Base-by-base conservation (phyloP, 1,140 invertebrate species). In the Drosophila azteca region DNA sequence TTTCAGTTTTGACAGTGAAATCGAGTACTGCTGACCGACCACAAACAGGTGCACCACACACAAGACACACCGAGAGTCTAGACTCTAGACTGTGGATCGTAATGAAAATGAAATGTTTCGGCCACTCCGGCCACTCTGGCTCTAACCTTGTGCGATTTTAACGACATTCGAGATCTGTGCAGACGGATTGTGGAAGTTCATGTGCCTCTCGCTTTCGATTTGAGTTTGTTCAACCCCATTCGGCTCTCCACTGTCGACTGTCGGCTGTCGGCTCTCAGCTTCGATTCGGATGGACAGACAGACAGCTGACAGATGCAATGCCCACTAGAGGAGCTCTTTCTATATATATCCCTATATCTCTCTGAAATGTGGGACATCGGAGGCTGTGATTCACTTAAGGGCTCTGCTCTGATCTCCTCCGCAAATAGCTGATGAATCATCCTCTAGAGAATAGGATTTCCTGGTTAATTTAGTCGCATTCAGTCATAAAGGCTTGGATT, bases 101-200 rank as follows among this genome's bases (percentile, higher is more conserved):
- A 44, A 73, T 54, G 59, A 78, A 85, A 85, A 39, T 61, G 62
- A 71, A 85, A 67, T 80, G 58, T 67, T 61, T 76, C 44, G 45
- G 44, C 39, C 26, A 49, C 44, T 55, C 35, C 43, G 53, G 67
- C 39, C 5, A 58, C 41, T 44, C 49, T 71, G 44, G 54, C 58
- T 63, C 49, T 65, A 76, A 71, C 83, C 83, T 88, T 88, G 83
- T 69, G 71, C 72, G 65, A 73, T 65, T 79, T 85, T 77, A 78
- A 79, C 79, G 82, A 73, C 77, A 85, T 81, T 87, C 35, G 35
- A 85, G 73, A 85, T 87, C 73, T 64, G 43, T 50, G 57, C 48
- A 50, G 24, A 20, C 44, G 57, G 65, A 78, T 73, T 72, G 61
- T 66, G 53, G 75, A 77, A 20, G 26, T 52, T 61, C 50, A 70